Percentiles rank a stretch among this genome's conserved stretches.
phyloP scores from a whole-genome alignment of 1,140 invertebrate species.

The Leptinotarsa lineolata region DNA sequence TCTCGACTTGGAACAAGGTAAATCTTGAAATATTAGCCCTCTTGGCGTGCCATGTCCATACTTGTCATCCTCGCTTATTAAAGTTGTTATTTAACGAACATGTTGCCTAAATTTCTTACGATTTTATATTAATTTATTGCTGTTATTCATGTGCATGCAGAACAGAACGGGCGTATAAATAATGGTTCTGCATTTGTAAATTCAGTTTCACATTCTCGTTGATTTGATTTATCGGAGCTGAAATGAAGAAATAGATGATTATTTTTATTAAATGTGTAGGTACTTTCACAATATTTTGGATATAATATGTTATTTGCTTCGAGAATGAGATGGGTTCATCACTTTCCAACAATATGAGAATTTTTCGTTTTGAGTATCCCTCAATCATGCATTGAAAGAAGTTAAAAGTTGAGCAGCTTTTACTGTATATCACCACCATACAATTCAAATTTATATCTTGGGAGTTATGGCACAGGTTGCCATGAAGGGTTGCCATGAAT shows the following conservation, averaged over 20 bases:
- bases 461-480: no score
- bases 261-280: background rate
- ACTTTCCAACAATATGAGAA: background rate
- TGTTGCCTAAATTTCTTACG: constrained; percentile 40
- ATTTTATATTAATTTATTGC: constrained; percentile 21
- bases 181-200: background rate
- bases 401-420: no score
- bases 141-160: constrained; percentile 22
- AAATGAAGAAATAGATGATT: background rate
- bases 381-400: no score
- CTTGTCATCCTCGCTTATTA: constrained; percentile 46
- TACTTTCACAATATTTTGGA: background rate
- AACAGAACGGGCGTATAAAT: constrained; percentile 14
- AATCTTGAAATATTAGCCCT: constrained; percentile 39
- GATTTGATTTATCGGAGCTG: background rate
- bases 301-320: no score
- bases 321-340: background rate
- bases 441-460: no score
- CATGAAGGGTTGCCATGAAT: no score
- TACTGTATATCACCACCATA: no score
- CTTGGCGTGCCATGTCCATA: constrained; percentile 46
- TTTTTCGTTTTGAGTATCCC: no score
- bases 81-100: constrained; percentile 48
- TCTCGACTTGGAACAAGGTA: constrained; percentile 32
- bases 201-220: background rate